phyloP scores from a whole-genome alignment of 2,888 invertebrate species.

The Pomacea canaliculata region DNA sequence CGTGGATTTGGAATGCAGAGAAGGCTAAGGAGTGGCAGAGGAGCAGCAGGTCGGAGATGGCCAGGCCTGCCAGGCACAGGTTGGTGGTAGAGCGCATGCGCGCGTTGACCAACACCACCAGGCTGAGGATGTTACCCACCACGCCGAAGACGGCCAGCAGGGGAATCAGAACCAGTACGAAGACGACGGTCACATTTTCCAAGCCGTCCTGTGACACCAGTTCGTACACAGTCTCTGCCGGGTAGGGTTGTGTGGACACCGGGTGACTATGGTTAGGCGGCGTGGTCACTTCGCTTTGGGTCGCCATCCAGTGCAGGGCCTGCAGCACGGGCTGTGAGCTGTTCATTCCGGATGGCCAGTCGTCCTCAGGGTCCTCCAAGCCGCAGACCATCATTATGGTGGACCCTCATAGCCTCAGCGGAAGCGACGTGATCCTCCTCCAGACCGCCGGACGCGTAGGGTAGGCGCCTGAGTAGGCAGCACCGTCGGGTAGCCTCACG shows the following conservation, averaged over 20 bases:
- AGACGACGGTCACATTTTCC: slow-evolving; percentile 39
- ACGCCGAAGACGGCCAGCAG: slow-evolving; percentile 50
- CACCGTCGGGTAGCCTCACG: too few species aligned
- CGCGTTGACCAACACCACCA: slow-evolving; percentile 51
- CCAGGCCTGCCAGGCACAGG: slow-evolving; percentile 51
- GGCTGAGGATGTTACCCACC: slow-evolving; percentile 53
- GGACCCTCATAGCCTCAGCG: too few species aligned
- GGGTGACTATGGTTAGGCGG: background rate
- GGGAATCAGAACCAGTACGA: slow-evolving; percentile 51
- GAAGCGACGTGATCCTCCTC: too few species aligned
- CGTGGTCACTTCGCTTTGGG: background rate
- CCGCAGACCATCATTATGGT: too few species aligned
- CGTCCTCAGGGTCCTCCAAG: background rate
- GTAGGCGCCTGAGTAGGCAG: too few species aligned
- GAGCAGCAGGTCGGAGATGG: slow-evolving; percentile 54
- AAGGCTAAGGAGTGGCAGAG: slow-evolving; percentile 51
- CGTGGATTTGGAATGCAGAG: slow-evolving; percentile 46
- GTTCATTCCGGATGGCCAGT: background rate
- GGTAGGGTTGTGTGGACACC: background rate
- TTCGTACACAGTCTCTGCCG: background rate
- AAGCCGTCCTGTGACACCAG: background rate
- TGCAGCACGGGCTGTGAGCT: background rate
- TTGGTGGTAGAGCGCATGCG: slow-evolving; percentile 56
- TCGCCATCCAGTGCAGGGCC: background rate
- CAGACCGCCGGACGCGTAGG: too few species aligned